Base-by-base conservation (phyloP, 2,113 vertebrate genomes). In the Labeo rohita region DNA sequence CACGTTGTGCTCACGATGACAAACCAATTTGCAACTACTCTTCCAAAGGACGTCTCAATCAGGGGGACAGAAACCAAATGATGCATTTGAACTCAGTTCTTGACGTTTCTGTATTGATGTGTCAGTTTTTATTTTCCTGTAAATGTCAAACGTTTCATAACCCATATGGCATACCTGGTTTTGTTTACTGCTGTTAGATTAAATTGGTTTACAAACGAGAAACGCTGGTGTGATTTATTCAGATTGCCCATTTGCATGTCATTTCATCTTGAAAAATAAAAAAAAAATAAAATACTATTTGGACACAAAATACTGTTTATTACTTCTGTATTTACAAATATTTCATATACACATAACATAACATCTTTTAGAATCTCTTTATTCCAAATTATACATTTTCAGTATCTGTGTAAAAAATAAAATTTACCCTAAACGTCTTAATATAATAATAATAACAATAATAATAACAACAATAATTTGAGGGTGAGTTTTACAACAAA, bases 321-420 rank as follows among this genome's bases (percentile, higher is more conserved):
- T 89, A 83, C 65, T 87, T 89, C 73, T 86, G 77, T 87, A 87
- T 89, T 89, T 89, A 89, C 86, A 87, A 89, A 89, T 85, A 84
- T 85, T 85, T 83, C 76, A 47, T 89, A 87, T 83, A 73, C 76
- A 86, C 84, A 74, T 28, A 61, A 87, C 23, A 72, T 63, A 80
- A 72, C 2, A 49, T 73, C 28, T 87, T 85, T 83, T 61, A 85
- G 84, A 74, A 89, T 87, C 80, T 75, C 59, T 52, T 61, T 45
- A 82, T 79, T 89, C 73, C 49, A 81, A 74, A 72, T 87, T 80
- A 85, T 85, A 87, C 13, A 72, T 79, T 84, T 84, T 84, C 49
- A 56, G 68, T 45, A 73, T 83, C 49, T 74, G 68, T 84, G 68
- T 83, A 84, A 84, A 82, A 84, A 84, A 83, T 83, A 56, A 83